phyloP scores from a whole-genome alignment of 2,888 invertebrate species.

The Agriotes lineatus region DNA sequence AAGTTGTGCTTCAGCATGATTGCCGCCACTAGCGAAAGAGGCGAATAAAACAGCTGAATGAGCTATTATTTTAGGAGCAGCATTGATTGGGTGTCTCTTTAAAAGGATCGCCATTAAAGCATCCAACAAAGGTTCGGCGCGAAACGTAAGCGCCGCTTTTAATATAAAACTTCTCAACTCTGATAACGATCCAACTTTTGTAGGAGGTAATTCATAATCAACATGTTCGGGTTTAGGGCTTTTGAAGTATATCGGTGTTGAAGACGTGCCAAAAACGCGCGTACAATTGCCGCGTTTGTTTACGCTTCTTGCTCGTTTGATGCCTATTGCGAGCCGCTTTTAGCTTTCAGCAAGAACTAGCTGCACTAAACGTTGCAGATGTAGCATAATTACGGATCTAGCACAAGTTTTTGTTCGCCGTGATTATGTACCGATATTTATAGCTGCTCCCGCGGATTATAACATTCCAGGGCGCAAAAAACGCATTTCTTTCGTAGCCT shows the following conservation, averaged over 20 bases:
- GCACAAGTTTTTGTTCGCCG: conserved; percentile 1
- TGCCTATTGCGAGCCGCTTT: too few species aligned
- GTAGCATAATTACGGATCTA: conserved; percentile 18
- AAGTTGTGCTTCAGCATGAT: background rate
- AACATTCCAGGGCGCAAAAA: conserved; percentile 27
- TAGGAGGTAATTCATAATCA: conserved; percentile 5
- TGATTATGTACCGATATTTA: conserved; percentile 30
- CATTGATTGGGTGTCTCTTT: conserved; percentile 10
- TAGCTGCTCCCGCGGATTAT: conserved; percentile 21
- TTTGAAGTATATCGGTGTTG: background rate
- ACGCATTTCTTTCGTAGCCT: conserved; percentile 28
- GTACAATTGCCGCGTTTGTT: too few species aligned
- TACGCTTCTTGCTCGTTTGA: too few species aligned
- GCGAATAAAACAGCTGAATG: background rate
- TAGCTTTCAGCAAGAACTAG: too few species aligned
- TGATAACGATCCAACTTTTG: conserved; percentile 5
- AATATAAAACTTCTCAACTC: conserved; percentile 10
- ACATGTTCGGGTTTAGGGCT: background rate
- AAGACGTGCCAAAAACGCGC: too few species aligned
- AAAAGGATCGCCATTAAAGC: background rate
- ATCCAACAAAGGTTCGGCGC: conserved; percentile 3
- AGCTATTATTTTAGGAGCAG: background rate
- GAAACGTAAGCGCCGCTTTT: conserved; percentile 4
- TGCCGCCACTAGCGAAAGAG: background rate
- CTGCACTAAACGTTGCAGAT: conserved; percentile 4